Conservation (phyloP, 2,113 vertebrate species). For the Planiliza haematocheilus region DNA sequence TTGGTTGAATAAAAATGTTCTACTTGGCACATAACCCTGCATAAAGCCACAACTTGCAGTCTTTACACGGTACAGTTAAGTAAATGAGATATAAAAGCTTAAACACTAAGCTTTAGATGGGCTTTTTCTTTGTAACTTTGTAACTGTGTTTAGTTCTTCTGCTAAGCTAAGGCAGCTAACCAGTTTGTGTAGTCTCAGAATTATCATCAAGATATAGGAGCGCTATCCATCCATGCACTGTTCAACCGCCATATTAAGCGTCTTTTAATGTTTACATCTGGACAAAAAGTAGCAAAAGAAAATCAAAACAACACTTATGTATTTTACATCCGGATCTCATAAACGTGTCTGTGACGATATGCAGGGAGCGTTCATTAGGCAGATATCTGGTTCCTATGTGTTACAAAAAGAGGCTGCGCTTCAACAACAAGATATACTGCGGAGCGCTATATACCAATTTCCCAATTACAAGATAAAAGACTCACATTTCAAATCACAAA, state of each 20-base stretch:
- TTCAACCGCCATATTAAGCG: not conserved
- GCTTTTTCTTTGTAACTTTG: not conserved
- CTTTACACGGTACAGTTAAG: slow-evolving; percentile 13
- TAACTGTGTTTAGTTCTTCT: not conserved
- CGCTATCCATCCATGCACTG: not conserved
- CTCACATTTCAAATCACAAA: too few species aligned
- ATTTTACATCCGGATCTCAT: slow-evolving; percentile 17
- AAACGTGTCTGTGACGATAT: slow-evolving; percentile 8
- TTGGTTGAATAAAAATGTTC: not conserved
- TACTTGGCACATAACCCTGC: not conserved
- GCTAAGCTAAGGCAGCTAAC: not conserved
- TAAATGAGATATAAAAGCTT: slow-evolving; percentile 16
- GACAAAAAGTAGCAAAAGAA: slow-evolving; percentile 18
- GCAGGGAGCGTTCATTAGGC: slow-evolving; percentile 12
- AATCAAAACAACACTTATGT: not conserved
- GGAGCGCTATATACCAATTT: too few species aligned
- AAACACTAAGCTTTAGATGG: slow-evolving; percentile 10
- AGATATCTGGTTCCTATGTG: not conserved
- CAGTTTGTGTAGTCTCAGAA: not conserved
- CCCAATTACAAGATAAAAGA: too few species aligned
- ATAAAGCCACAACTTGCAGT: not conserved
- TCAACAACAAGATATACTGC: too few species aligned
- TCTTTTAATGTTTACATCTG: not conserved
- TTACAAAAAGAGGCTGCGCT: too few species aligned
- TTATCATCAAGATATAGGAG: slow-evolving; percentile 1